Percentiles rank a stretch among this genome's conserved stretches.
Conservation (phyloP, 2,888 invertebrate species). For the Leucozona laternaria region DNA sequence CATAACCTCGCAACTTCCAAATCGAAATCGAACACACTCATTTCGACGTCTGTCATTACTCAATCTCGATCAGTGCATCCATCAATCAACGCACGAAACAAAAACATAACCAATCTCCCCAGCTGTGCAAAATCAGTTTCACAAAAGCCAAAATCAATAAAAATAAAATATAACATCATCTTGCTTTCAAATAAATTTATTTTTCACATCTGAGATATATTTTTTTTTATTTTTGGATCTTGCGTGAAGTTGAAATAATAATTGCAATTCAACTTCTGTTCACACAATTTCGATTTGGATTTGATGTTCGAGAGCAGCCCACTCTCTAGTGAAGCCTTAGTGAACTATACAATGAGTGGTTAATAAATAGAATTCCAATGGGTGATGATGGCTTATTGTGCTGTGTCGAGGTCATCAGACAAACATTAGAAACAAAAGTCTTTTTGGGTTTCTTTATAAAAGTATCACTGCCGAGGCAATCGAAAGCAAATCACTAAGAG, state of each 20-base stretch:
- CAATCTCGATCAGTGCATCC: constrained; percentile 69
- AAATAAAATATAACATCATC: constrained; percentile 28
- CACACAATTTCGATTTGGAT: constrained; percentile 32
- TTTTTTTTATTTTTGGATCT: neutral
- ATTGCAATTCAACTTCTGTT: constrained; percentile 70
- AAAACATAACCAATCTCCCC: constrained; percentile 23
- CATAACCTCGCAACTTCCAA: neutral
- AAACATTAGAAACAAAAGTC: constrained; percentile 15
- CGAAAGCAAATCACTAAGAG: constrained; percentile 47
- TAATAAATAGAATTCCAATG: constrained; percentile 61
- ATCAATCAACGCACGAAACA: constrained; percentile 60
- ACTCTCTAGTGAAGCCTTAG: constrained; percentile 23
- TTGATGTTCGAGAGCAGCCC: constrained; percentile 35
- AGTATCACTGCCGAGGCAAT: constrained; percentile 34
- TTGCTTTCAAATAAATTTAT: constrained; percentile 2
- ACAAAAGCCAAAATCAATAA: constrained; percentile 66
- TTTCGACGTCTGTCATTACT: constrained; percentile 69
- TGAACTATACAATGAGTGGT: constrained; percentile 8
- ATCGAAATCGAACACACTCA: neutral
- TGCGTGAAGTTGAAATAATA: constrained; percentile 61
- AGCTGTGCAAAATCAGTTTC: constrained; percentile 66
- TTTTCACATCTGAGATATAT: neutral
- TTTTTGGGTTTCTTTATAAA: neutral
- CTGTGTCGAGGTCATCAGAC: constrained; percentile 43
- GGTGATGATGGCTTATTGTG: constrained; percentile 49